A percentile compares a stretch with the other conserved stretches of the same genome.
Conservation (phyloP, 2,888 invertebrate genomes). For the Erynnis tages region DNA sequence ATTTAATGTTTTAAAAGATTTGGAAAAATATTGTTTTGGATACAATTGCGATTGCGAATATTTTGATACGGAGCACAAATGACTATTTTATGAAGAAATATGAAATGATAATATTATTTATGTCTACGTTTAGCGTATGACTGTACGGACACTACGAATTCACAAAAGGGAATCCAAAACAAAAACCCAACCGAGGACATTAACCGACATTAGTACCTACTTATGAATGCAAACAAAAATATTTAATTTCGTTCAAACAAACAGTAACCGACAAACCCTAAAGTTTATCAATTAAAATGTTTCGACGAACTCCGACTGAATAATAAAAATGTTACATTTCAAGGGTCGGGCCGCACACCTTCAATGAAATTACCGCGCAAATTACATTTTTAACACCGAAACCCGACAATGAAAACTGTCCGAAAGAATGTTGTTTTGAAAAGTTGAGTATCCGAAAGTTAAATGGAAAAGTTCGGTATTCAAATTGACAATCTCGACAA, state of each 20-base stretch:
- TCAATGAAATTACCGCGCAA: slow-evolving; percentile 31
- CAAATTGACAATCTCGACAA: slow-evolving; percentile 71
- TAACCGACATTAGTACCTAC: no score
- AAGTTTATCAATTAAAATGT: slow-evolving; percentile 25
- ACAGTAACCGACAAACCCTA: slow-evolving; percentile 1
- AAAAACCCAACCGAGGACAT: no score
- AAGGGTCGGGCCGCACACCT: slow-evolving; percentile 12
- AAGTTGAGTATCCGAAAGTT: slow-evolving; percentile 66
- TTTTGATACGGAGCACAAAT: no score
- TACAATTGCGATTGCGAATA: no score
- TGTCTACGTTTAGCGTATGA: no score
- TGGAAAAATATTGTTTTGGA: no score
- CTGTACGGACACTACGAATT: no score
- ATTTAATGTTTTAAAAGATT: neutral
- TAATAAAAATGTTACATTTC: slow-evolving; percentile 19
- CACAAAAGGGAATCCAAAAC: no score
- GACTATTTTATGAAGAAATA: no score
- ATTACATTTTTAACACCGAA: slow-evolving; percentile 53
- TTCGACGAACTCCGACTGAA: slow-evolving; percentile 18
- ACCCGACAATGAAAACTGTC: slow-evolving; percentile 51
- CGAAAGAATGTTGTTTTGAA: slow-evolving; percentile 39
- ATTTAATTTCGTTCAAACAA: neutral
- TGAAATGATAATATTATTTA: no score
- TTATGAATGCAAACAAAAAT: neutral
- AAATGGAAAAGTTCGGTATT: slow-evolving; percentile 74